A percentile compares a stretch with the other conserved stretches of the same genome.
These are phyloP conservation scores for mouse (Mus musculus) DNA, from an alignment of 2,113 vertebrate genomes.

Conservation along the genomic window GRCm39 chr11:14331501-14332000, in stretches of 20 bases:
- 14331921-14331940: too few species aligned
- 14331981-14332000: not conserved
- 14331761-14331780: not conserved
- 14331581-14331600: not conserved
- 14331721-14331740: not conserved
- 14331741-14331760: not conserved
- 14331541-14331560: not conserved
- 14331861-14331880: too few species aligned
- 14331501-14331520: too few species aligned
- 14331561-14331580: too few species aligned
- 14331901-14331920: too few species aligned
- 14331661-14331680: not conserved
- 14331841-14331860: too few species aligned
- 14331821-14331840: too few species aligned
- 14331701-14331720: not conserved
- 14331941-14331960: not conserved
- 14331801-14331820: too few species aligned
- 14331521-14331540: too few species aligned
- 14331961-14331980: not conserved
- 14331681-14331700: not conserved
- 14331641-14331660: not conserved
- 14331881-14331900: too few species aligned
- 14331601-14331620: not conserved
- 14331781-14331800: too few species aligned
- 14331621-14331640: not conserved